Base-by-base conservation (phyloP, 2,113 vertebrate genomes). In the Pica pica region DNA sequence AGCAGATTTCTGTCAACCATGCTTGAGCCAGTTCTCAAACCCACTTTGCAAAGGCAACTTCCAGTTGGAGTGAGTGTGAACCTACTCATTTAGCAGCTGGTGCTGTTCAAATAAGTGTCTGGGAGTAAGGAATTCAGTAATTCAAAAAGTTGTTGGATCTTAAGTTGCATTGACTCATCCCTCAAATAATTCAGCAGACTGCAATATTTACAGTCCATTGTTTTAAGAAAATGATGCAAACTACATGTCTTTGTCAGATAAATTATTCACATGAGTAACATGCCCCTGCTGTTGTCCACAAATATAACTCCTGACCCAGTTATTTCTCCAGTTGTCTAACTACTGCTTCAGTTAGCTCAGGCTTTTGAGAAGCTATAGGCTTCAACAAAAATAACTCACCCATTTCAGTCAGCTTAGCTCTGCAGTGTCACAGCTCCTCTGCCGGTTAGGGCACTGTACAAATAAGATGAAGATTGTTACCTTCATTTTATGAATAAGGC, bases 141-240 rank as follows among this genome's bases (percentile, higher is more conserved):
- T 81, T 93, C 56, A 84, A 68, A 56, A 94, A 81, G n/a, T 63
- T 84, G 22, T 33, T 95, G 76, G 68, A 93, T 77, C 37, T 90
- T 86, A 70, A 92, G 88, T 68, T 24, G 19, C 4, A 4, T 52
- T 95, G 93, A 96, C 49, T 96, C 85, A 92, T 94, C 92, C 79
- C 52, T 49, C 85, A 90, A 88, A 76, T 88, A 81, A 88, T 77
- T 96, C 68, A 95, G 49, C 68, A 83, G 85, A 78, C 56, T 83
- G 31, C 42, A 90, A 33, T 81, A 89, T 94, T 93, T 94, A 90
- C 79, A 93, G 63, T 41, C 74, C 59, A 80, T 90, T 95, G 71
- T 95, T 91, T 93, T 69, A 94, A 92, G 82, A 93, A 95, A 90
- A 96, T 83, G 47, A 77, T 92, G 69, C 60, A 96, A 95, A 75